phyloP scores from a whole-genome alignment of 2,888 invertebrate species.

The Yponomeuta cagnagella region DNA sequence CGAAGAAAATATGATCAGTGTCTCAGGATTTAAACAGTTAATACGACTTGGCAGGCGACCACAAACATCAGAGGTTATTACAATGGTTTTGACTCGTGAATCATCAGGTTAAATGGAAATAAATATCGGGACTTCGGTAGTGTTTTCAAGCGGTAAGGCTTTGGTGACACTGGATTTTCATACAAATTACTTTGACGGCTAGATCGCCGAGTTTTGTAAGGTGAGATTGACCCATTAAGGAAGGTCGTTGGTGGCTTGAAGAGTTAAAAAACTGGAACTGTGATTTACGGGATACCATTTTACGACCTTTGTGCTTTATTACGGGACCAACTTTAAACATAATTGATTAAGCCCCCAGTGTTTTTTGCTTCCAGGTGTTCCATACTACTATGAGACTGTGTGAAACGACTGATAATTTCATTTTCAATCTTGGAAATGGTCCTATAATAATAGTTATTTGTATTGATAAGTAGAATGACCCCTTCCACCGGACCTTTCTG shows the following conservation, averaged over 20 bases:
- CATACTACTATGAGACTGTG: too few species aligned
- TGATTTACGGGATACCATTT: not conserved
- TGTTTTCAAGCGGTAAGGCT: not conserved
- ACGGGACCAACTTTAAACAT: not conserved
- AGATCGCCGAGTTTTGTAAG: not conserved
- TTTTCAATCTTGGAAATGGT: too few species aligned
- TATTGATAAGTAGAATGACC: too few species aligned
- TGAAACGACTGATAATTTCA: too few species aligned
- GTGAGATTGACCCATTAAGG: not conserved
- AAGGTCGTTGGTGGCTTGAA: not conserved
- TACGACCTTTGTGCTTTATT: not conserved
- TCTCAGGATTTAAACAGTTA: too few species aligned
- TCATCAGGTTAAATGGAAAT: not conserved
- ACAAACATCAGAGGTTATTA: too few species aligned
- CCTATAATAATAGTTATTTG: too few species aligned
- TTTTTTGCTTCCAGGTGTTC: too few species aligned
- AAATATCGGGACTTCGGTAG: not conserved
- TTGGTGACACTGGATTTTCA: not conserved
- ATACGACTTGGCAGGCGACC: too few species aligned
- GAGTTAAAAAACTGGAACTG: not conserved
- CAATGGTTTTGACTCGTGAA: not conserved
- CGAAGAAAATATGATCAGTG: too few species aligned
- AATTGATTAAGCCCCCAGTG: too few species aligned
- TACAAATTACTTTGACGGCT: not conserved
- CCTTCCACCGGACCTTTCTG: too few species aligned